A percentile compares a stretch with the other conserved stretches of the same genome.
These are phyloP conservation scores for Pampus argenteus DNA, from an alignment of 2,797 vertebrate species.

Conservation along the genomic window DNA sequence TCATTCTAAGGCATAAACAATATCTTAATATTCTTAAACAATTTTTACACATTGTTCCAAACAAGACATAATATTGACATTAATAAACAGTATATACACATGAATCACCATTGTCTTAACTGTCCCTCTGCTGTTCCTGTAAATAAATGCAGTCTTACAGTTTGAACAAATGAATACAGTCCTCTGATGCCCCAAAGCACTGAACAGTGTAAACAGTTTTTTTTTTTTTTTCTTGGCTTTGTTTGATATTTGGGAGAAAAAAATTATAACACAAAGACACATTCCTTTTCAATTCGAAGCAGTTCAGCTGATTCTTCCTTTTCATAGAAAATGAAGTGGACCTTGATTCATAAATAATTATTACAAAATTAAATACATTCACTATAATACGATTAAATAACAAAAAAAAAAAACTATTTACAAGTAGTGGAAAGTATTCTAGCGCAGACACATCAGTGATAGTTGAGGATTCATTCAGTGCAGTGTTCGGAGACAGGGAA, in stretches of 20 bases:
- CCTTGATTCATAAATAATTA: slow-evolving; percentile 99
- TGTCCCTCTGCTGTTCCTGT: slow-evolving; percentile 93
- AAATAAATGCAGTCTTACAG: slow-evolving; percentile 98
- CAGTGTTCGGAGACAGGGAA: slow-evolving; percentile 91
- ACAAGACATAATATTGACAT: slow-evolving; percentile 99
- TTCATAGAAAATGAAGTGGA: slow-evolving; percentile 99
- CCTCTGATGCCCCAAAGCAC: slow-evolving; percentile 92
- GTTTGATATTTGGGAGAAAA: slow-evolving; percentile 95
- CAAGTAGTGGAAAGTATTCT: slow-evolving; percentile 97
- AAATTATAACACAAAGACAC: slow-evolving; percentile 88
- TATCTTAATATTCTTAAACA: slow-evolving; percentile 97
- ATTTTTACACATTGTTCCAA: slow-evolving; percentile 99
- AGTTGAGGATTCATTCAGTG: slow-evolving; percentile 99
- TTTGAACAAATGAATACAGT: slow-evolving; percentile 90
- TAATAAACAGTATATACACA: slow-evolving; percentile 99
- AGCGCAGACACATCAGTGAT: slow-evolving; percentile 94
- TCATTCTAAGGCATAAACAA: slow-evolving; percentile 99
- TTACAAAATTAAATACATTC: slow-evolving; percentile 99
- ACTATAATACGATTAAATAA: slow-evolving; percentile 99
- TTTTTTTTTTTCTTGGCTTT: slow-evolving; percentile 96
- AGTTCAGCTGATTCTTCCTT: slow-evolving; percentile 99
- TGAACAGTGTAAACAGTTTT: slow-evolving; percentile 98
- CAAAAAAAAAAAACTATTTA: slow-evolving; percentile 97
- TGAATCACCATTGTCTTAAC: slow-evolving; percentile 90
- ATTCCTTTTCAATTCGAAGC: slow-evolving; percentile 99